These are phyloP conservation scores for Drosophila sproati DNA, from an alignment of 1,140 invertebrate species.

Conservation along the genomic window DNA sequence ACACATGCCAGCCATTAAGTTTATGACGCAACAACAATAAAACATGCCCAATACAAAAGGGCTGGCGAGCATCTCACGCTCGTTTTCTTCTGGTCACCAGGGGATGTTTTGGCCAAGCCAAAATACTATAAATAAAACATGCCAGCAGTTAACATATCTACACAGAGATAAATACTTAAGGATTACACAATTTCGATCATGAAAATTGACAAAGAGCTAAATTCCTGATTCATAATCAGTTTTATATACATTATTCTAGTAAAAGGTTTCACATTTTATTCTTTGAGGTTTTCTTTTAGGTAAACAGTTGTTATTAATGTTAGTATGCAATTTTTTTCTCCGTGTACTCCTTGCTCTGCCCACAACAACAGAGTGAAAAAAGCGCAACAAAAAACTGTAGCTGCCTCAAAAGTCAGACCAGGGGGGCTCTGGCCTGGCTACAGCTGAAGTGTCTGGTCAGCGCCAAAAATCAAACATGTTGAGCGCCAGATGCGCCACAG, in stretches of 20 bases:
- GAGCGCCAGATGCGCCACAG: conserved; percentile 60
- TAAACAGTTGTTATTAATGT: no score
- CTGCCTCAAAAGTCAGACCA: conserved; percentile 35
- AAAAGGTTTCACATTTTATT: no score
- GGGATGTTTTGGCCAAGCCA: conserved; percentile 70
- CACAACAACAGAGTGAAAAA: conserved; percentile 32
- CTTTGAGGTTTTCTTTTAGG: no score
- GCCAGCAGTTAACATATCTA: conserved; percentile 55
- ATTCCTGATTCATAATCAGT: no score
- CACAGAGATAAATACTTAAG: background rate
- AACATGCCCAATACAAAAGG: conserved; percentile 65
- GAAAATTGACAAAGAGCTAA: background rate
- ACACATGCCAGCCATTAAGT: conserved; percentile 81
- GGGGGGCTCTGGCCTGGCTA: conserved; percentile 6
- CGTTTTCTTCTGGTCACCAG: conserved; percentile 55
- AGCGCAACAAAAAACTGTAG: conserved; percentile 45
- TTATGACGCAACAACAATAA: conserved; percentile 82
- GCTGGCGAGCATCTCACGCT: conserved; percentile 40
- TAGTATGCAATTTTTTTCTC: background rate
- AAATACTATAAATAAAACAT: conserved; percentile 80
- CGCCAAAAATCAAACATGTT: conserved; percentile 66
- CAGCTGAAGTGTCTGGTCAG: conserved; percentile 68
- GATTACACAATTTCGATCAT: background rate
- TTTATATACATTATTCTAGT: no score
- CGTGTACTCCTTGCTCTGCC: background rate